These are phyloP conservation scores for Formicarius rufipectus DNA, from an alignment of 2,113 vertebrate species.

Conservation along the genomic window DNA sequence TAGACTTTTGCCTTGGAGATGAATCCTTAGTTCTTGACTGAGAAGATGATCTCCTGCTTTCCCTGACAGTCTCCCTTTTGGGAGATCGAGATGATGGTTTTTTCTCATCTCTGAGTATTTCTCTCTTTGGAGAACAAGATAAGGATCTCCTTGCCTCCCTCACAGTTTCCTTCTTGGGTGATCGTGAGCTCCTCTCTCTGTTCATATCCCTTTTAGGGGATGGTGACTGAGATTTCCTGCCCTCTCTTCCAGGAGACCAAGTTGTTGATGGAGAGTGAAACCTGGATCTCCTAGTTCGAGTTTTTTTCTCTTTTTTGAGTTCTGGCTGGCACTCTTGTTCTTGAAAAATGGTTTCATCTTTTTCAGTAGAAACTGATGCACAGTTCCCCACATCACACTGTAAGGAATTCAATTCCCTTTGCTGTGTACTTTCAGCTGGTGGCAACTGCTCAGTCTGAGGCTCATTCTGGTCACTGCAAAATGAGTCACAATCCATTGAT, in stretches of 20 bases:
- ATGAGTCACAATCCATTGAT: slow-evolving; percentile 91
- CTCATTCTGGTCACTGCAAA: slow-evolving; percentile 81
- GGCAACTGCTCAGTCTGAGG: slow-evolving; percentile 59
- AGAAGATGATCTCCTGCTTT: slow-evolving; percentile 70
- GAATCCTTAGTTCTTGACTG: slow-evolving; percentile 65
- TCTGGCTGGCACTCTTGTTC: slow-evolving; percentile 56
- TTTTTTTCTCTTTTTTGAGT: slow-evolving; percentile 70
- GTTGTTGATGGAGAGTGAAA: slow-evolving; percentile 94
- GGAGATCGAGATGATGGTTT: slow-evolving; percentile 82
- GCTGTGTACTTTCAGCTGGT: slow-evolving; percentile 24
- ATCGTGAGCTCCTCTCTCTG: slow-evolving; percentile 73
- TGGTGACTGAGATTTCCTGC: slow-evolving; percentile 69
- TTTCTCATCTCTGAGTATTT: slow-evolving; percentile 51
- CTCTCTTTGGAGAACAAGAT: slow-evolving; percentile 72
- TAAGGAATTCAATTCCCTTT: background rate
- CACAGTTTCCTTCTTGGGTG: slow-evolving; percentile 63
- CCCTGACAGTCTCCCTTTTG: slow-evolving; percentile 77
- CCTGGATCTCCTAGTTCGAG: slow-evolving; percentile 82
- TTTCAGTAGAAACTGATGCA: slow-evolving; percentile 26
- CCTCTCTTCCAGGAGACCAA: slow-evolving; percentile 87
- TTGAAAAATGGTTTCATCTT: slow-evolving; percentile 42
- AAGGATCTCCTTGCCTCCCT: slow-evolving; percentile 64
- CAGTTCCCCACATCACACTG: background rate
- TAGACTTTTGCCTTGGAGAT: slow-evolving; percentile 77
- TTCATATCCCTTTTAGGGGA: slow-evolving; percentile 77